Conservation (phyloP, 2,888 invertebrate genomes). For the Formica aserva region DNA sequence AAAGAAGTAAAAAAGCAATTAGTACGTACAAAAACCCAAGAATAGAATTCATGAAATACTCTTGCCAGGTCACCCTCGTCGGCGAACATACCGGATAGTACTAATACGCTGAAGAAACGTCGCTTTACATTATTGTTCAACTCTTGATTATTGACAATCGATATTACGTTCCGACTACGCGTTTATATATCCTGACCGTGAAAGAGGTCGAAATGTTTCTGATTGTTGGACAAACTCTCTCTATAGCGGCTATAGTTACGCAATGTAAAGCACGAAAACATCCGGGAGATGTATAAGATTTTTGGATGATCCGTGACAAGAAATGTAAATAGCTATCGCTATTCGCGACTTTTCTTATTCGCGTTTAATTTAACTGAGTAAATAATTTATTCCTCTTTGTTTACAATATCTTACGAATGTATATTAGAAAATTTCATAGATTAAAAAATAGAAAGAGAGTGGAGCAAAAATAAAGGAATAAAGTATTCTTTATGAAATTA, state of each 20-base stretch:
- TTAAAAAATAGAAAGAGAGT: not conserved
- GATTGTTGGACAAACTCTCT: conserved; percentile 23
- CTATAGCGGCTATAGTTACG: conserved; percentile 5
- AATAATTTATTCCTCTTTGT: no score
- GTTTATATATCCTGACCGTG: conserved; percentile 61
- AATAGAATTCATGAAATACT: conserved; percentile 76
- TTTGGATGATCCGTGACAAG: not conserved
- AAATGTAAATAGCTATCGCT: not conserved
- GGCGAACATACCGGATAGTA: conserved; percentile 76
- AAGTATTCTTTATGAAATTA: not conserved
- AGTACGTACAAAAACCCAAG: conserved; percentile 79
- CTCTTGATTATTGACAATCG: conserved; percentile 81
- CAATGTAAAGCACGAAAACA: conserved; percentile 2
- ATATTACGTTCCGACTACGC: conserved; percentile 69
- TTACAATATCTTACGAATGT: not conserved
- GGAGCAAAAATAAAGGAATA: not conserved
- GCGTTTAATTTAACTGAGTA: not conserved
- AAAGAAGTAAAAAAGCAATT: conserved; percentile 18
- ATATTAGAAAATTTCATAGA: not conserved
- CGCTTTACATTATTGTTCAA: conserved; percentile 66
- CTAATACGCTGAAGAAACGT: conserved; percentile 73
- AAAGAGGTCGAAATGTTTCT: conserved; percentile 56
- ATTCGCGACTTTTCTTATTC: not conserved
- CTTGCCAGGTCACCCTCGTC: conserved; percentile 64
- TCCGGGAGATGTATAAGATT: not conserved